These are phyloP conservation scores for Torymus auratus DNA, from an alignment of 2,888 invertebrate species.

Conservation along the genomic window DNA sequence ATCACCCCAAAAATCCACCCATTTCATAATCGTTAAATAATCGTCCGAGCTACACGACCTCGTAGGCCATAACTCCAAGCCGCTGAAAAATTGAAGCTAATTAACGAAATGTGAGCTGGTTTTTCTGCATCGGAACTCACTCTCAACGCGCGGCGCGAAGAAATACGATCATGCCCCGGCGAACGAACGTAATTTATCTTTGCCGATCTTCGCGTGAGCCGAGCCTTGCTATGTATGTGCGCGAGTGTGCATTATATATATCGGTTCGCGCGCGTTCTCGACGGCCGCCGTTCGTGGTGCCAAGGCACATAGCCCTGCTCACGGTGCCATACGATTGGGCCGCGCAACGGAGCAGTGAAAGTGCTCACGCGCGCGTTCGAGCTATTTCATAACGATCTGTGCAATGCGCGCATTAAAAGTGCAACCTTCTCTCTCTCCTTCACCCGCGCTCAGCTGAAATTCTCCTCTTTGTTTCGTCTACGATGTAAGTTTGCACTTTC, in stretches of 20 bases:
- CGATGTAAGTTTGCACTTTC: too few species aligned
- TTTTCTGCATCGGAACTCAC: slow-evolving; percentile 7
- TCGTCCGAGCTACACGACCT: background rate
- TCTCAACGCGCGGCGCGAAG: slow-evolving; percentile 1
- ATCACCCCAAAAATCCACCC: too few species aligned
- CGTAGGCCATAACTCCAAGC: background rate
- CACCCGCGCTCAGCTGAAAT: background rate
- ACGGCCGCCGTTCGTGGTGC: background rate
- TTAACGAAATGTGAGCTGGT: slow-evolving; percentile 19
- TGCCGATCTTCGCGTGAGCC: slow-evolving; percentile 28
- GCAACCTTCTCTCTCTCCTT: slow-evolving; percentile 10
- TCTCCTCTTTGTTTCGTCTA: background rate
- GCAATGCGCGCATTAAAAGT: background rate
- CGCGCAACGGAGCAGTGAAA: slow-evolving; percentile 41
- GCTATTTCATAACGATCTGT: slow-evolving; percentile 47
- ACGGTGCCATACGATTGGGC: background rate
- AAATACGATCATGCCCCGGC: background rate
- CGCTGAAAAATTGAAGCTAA: slow-evolving; percentile 9
- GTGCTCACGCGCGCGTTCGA: slow-evolving; percentile 1
- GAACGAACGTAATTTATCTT: slow-evolving; percentile 38
- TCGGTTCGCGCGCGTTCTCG: background rate
- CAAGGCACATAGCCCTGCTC: background rate
- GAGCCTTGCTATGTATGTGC: background rate
- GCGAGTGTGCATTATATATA: background rate
- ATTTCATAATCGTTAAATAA: too few species aligned